Evolutionary conservation across 2,113 vertebrate genomes (phyloP).

Genomic region (Lophotis ruficrista): DNA sequence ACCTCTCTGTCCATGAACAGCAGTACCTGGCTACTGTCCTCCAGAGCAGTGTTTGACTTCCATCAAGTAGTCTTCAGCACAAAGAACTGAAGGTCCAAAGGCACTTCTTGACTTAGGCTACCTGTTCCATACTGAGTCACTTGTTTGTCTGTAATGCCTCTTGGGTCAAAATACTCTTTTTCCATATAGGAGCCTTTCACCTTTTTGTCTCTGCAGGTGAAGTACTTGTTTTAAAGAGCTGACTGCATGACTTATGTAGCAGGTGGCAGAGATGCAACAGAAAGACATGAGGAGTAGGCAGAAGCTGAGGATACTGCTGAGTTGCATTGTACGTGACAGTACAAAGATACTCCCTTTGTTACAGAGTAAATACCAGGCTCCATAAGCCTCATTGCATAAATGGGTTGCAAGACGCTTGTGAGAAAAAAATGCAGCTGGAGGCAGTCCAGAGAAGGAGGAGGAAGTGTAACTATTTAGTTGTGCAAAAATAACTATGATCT

Average conservation of each 20-base stretch:
- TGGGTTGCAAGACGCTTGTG: neutral
- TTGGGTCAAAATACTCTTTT: neutral
- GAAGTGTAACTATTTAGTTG: neutral
- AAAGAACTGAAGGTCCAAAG: neutral
- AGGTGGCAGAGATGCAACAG: neutral
- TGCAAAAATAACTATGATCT: neutral
- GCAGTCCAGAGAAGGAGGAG: neutral
- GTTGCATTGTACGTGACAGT: neutral
- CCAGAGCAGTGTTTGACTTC: neutral
- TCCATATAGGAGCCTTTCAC: neutral
- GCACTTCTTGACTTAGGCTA: neutral
- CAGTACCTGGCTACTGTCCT: neutral
- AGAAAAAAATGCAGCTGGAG: neutral
- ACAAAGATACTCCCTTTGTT: neutral
- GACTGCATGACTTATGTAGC: neutral
- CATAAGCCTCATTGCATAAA: neutral
- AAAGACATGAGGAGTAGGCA: neutral
- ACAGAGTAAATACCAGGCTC: neutral
- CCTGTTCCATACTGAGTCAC: neutral
- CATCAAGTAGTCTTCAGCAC: neutral
- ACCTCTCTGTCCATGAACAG: neutral
- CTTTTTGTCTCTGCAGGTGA: neutral
- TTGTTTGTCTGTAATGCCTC: neutral
- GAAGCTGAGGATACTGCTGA: neutral
- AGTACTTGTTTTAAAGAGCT: neutral